Evolutionary conservation across 2,113 vertebrate species (phyloP), one percentile per base, ranked within the genome.

Genomic region (Oreochromis tanganicae): DNA sequence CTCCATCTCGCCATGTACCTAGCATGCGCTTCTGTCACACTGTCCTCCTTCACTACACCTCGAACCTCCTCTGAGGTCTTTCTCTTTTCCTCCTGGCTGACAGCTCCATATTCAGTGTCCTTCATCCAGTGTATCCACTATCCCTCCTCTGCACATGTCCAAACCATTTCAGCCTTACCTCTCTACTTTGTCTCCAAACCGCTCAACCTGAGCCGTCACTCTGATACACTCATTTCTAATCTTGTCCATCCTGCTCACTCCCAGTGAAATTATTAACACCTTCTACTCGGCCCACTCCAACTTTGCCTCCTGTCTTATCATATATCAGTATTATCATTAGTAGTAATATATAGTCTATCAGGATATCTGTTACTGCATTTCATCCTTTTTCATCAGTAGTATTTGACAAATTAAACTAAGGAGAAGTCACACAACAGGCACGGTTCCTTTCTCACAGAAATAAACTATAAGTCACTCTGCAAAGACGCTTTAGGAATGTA

Each of bases 201-300:
- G 13, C 38, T 73, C 38, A 46, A 73, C 66, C 66, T 46, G 2
- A 46, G 38, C 38, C 3, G 0, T 46, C 21, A 16, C 17, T n/a
- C 50, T 52, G 50, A 52, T 52, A 19, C 13, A 27, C 38, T 27
- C 38, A 0, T 27, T 71, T 73, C 66, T 27, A 43, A 71, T 24
- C 38, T 71, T 71, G 66, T 71, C 1, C 66, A 43, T 24, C 13
- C 2, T 24, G 13, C 12, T 43, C 38, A 43, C 38, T 2, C 1
- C 36, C n/a, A 43, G n/a, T 36, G 32, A 63, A 63, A 63, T 63
- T 43, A n/a, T 27, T 71, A 43, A 43, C n/a, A 71, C n/a, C 38
- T 71, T 43, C 38, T 24, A 43, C n/a, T 71, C 5, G 0, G n/a
- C n/a, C 0, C 1, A 3, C 8, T 43, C 8, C 5, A 16, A 43